Percentiles rank a stretch among this genome's conserved stretches.
phyloP scores from a whole-genome alignment of 2,888 invertebrate species.

The Notodonta ziczac region DNA sequence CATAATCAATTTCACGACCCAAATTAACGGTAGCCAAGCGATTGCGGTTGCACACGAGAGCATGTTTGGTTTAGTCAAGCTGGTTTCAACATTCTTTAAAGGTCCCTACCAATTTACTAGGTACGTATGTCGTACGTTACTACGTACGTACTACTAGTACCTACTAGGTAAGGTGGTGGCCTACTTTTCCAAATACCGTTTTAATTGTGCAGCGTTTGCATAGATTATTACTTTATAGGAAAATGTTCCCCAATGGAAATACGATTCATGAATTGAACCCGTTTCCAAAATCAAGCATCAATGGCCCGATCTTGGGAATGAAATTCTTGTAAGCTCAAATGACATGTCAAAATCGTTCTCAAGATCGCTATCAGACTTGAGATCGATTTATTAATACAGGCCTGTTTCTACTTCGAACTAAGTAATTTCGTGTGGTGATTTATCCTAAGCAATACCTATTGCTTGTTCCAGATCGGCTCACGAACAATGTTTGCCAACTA shows the following conservation, averaged over 20 bases:
- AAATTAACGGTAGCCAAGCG: background rate
- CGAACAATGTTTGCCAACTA: constrained; percentile 61
- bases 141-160: no score
- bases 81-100: background rate
- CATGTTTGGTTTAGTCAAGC: background rate
- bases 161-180: no score
- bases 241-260: no score
- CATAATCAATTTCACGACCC: constrained; percentile 4
- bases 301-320: no score
- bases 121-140: no score
- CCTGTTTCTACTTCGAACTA: background rate
- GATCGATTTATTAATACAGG: no score
- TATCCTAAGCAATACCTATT: constrained; percentile 14
- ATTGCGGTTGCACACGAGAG: background rate
- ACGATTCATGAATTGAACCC: no score
- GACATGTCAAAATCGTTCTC: no score
- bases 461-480: constrained; percentile 59
- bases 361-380: no score
- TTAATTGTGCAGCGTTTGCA: background rate
- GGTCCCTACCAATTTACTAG: background rate
- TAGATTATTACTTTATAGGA: no score
- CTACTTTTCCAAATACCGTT: background rate
- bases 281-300: background rate
- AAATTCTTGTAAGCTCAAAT: no score
- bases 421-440: background rate